Base-by-base conservation (phyloP, 2,888 invertebrate species). In the Chelonus formosanus region DNA sequence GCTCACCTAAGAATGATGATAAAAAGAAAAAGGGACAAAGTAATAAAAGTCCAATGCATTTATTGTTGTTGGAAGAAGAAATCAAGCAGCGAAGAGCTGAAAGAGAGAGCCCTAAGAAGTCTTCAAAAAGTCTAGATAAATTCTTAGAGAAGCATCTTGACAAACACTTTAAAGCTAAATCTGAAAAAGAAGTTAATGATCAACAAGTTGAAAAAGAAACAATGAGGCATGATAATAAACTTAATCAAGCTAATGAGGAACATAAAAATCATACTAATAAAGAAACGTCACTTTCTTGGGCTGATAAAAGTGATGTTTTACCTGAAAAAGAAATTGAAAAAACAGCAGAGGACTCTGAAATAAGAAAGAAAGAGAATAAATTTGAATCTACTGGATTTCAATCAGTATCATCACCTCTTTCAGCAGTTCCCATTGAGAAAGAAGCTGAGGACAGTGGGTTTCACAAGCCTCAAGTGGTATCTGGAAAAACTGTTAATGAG, bases 41-140 rank as follows among this genome's bases (percentile, higher is more conserved):
- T 10, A 78, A 71, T 31, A 80, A 78, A 31, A 80, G 78, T 61
- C 76, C 77, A 3, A 73, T 80, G 5, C 81, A 81, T 59, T 79
- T 75, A 3, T 67, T 84, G 10, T 80, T 75, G 3, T 66, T 84
- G 31, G 84, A 84, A 43, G 84, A 84, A 63, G 84, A 84, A 65
- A 82, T 84, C 79, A 83, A 84, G 44, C 84, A 84, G 52, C 76
- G 84, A 45, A 80, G 84, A 65, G 82, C 82, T 61, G 86, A 85
- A 82, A 83, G 86, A 81, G 87, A 85, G 76, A 85, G 83, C 74
- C 86, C 84, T 82, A 90, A 88, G 86, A 89, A 89, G 80, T 85
- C 86, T 66, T 85, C 87, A 80, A 89, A 88, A 34, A 85, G 88
- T 3, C 76, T 90, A 57, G 89, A 90, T 72, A 87, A 87, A 72